Base-by-base conservation (phyloP, 2,888 invertebrate genomes). In the Tiphia femorata region DNA sequence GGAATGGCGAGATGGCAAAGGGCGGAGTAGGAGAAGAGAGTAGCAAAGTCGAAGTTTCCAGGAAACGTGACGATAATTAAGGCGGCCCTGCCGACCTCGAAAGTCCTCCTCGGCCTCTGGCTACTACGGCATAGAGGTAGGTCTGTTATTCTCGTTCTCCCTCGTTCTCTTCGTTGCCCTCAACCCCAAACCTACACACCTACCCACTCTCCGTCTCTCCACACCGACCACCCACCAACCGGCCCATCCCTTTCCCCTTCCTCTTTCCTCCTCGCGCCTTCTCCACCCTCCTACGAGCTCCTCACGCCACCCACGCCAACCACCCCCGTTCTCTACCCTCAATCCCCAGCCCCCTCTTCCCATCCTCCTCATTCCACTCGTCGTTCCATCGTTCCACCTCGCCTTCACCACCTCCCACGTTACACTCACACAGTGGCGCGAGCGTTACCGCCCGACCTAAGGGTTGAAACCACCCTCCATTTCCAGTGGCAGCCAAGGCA, bases 91-190 rank as follows among this genome's bases (percentile, higher is more conserved):
- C 67, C 73, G 73, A 78, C 77, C 78, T 75, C 74, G 68, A 73
- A 79, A 78, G 76, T 76, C 70, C 70, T 79, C 72, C 70, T 79
- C 73, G 76, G 78, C 78, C 77, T 71, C 67, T 78, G 78, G 79
- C 78, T 70, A 79, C 75, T 73, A 67, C 75, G 73, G 70, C 71
- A 67, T 65, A 70, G 66, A 67, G 62, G 63, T 70, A 62, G 77
- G 75, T 77, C 76, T 70, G 77, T 78, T 78, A 77, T 78, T 77
- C 75, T 74, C 76, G 74, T 74, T 76, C 77, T 77, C 75, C 64
- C 72, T 75, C 67, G 66, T 71, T 69, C 62, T 53, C 72, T 79
- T 73, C 78, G 73, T 76, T 70, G 64, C 60, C 52, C 62, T 27
- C 49, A n/a, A n/a, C n/a, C 51, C 38, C 21, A 55, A 29, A 27